A percentile compares a stretch with the other conserved stretches of the same genome.
phyloP scores from a whole-genome alignment of 2,113 vertebrate genomes.

The Pholis gunnellus region DNA sequence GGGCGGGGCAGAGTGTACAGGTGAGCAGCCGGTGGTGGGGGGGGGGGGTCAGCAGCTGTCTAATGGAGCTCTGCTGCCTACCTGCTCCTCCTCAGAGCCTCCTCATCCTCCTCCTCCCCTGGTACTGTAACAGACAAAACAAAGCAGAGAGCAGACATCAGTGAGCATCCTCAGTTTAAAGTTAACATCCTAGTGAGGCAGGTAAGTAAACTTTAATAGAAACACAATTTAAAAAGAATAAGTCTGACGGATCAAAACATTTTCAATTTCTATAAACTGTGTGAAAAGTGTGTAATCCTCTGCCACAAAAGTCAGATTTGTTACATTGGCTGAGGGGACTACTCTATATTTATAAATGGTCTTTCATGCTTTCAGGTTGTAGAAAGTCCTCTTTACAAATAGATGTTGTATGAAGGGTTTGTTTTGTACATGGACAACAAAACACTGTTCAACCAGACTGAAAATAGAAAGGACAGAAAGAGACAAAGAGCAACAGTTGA shows the following conservation, averaged over 20 bases:
- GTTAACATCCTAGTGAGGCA: neutral
- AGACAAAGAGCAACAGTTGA: no score
- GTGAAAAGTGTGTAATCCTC: neutral
- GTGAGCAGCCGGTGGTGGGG: conserved; percentile 24
- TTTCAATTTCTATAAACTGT: neutral
- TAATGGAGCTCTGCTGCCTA: conserved; percentile 84
- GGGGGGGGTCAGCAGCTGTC: conserved; percentile 49
- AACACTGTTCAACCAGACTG: no score
- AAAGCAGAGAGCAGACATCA: conserved; percentile 7
- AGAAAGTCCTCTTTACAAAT: no score
- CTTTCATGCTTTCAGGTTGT: no score
- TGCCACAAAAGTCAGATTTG: neutral
- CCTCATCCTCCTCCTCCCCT: conserved; percentile 88
- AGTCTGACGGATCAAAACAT: neutral
- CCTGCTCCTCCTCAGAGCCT: conserved; percentile 92
- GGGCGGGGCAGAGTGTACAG: conserved; percentile 20
- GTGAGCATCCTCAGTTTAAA: neutral
- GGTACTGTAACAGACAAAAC: conserved; percentile 82
- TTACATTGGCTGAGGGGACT: neutral
- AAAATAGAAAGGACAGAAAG: no score
- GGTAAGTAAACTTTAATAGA: neutral
- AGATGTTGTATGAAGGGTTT: no score
- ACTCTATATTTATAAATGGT: no score
- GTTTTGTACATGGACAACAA: no score
- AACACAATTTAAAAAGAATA: neutral